phyloP scores from a whole-genome alignment of 1,140 invertebrate species.

The Drosophila neocordata region DNA sequence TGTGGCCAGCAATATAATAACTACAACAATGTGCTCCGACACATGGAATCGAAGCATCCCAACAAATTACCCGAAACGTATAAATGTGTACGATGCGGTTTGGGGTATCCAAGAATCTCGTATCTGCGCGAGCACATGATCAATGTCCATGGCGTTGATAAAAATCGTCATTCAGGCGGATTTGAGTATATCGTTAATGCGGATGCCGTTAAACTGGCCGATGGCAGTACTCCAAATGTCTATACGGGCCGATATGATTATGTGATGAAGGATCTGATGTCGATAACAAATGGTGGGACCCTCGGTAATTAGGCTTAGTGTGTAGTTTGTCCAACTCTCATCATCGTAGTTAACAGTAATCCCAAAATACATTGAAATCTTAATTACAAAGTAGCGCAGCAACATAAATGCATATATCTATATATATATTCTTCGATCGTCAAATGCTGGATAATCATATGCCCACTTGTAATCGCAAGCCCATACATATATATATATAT shows the following conservation, averaged over 20 bases:
- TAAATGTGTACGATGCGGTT: conserved; percentile 75
- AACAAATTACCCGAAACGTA: conserved; percentile 81
- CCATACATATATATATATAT: conserved; percentile 31
- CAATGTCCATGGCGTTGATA: conserved; percentile 72
- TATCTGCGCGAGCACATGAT: conserved; percentile 81
- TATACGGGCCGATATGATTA: conserved; percentile 81
- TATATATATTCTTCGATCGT: conserved; percentile 67
- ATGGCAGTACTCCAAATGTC: conserved; percentile 66
- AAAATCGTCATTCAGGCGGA: conserved; percentile 73
- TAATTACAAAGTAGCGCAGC: not conserved
- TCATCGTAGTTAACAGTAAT: not conserved
- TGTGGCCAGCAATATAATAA: conserved; percentile 82
- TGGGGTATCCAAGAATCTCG: conserved; percentile 76
- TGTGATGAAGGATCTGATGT: conserved; percentile 82
- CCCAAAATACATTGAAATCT: not conserved
- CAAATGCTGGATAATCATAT: conserved; percentile 81
- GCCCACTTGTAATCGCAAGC: conserved; percentile 79
- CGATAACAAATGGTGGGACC: conserved; percentile 82
- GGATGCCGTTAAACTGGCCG: conserved; percentile 71
- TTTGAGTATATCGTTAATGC: conserved; percentile 78
- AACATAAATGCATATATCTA: too few species aligned
- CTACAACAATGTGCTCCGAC: conserved; percentile 81
- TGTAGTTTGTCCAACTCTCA: conserved; percentile 37
- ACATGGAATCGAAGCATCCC: conserved; percentile 83
- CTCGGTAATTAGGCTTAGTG: conserved; percentile 75